Base-by-base conservation (phyloP, 2,888 invertebrate species). In the Tromatobia lineatoria region DNA sequence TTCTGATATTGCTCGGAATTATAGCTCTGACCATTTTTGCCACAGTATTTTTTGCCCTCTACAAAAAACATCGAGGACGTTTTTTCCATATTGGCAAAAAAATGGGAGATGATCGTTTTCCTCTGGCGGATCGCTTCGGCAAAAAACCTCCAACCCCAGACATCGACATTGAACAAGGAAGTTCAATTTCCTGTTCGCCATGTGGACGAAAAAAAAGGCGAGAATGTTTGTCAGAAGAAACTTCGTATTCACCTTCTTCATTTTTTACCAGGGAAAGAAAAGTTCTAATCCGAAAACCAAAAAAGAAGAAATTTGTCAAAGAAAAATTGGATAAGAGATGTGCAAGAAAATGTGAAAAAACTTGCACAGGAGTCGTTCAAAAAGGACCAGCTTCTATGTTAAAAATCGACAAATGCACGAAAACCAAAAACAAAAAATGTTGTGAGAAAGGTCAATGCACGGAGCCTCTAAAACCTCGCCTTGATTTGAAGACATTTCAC, bases 31-130 rank as follows among this genome's bases (percentile, higher is more conserved):
- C 77, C 0, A 85, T 86, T 25, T 76, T 86, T 45, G 66, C 78
- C 13, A 86, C 83, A 42, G 83, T 83, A 4, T 11, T 87, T 15
- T 85, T 87, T 38, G 83, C 84, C 3, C 42, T 87, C 0, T 86
- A 80, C 67, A 88, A 84, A 23, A 82, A 78, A 64, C 87, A 84
- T 73, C 82, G 80, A 18, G 74, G 70, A 6, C 64, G 18, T 15
- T 13, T 82, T 0, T 59, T 69, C 57, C 38, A 20, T 10, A 54
- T 10, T 25, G 42, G 18, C 2, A 38, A 76, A 2, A 85, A 75
- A 59, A 77, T 57, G 11, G 25, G 66, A 23, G 81, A 76, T 29
- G 83, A 85, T 61, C 59, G 66, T 79, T 84, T 81, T 66, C 77
- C 81, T 8, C 23, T 75, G 29, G 79, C 71, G 8, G 54, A 85